A percentile compares a stretch with the other conserved stretches of the same genome.
Conservation (phyloP, 2,888 invertebrate species). For the Limnephilus marmoratus region DNA sequence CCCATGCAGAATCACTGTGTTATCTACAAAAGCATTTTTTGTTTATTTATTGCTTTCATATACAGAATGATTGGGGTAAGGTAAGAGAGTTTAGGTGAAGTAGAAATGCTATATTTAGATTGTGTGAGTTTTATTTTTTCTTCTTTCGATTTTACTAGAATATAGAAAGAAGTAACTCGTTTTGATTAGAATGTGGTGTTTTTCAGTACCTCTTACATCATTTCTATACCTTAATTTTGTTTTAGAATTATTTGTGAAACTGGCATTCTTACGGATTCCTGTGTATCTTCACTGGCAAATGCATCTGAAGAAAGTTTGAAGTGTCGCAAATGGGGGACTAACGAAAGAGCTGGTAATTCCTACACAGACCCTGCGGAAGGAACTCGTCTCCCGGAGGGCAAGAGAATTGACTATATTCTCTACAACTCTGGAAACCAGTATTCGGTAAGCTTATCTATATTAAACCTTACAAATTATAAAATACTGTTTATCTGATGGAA, state of each 20-base stretch:
- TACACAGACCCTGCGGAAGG: slow-evolving; percentile 81
- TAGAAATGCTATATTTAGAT: too few relatives aligned
- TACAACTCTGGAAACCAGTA: slow-evolving; percentile 74
- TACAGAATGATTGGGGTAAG: not conserved
- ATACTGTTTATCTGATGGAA: not conserved
- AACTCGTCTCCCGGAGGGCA: slow-evolving; percentile 82
- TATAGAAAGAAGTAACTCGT: not conserved
- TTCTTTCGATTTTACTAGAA: not conserved
- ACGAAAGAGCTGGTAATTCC: slow-evolving; percentile 88
- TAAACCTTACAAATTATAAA: not conserved
- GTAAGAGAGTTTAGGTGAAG: too few relatives aligned
- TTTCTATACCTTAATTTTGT: not conserved
- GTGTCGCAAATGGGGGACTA: slow-evolving; percentile 79
- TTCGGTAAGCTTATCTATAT: slow-evolving; percentile 67
- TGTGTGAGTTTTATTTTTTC: not conserved
- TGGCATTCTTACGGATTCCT: slow-evolving; percentile 77
- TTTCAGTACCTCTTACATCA: not conserved
- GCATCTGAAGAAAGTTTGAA: slow-evolving; percentile 48
- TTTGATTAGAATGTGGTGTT: not conserved
- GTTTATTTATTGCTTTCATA: not conserved
- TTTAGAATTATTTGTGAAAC: slow-evolving; percentile 78
- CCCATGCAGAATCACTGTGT: too few relatives aligned
- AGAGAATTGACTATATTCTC: slow-evolving; percentile 95
- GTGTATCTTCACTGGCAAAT: slow-evolving; percentile 68
- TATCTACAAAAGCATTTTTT: not conserved